Conservation (phyloP, 2,797 vertebrate species). For the Pachyuromys duprasi region DNA sequence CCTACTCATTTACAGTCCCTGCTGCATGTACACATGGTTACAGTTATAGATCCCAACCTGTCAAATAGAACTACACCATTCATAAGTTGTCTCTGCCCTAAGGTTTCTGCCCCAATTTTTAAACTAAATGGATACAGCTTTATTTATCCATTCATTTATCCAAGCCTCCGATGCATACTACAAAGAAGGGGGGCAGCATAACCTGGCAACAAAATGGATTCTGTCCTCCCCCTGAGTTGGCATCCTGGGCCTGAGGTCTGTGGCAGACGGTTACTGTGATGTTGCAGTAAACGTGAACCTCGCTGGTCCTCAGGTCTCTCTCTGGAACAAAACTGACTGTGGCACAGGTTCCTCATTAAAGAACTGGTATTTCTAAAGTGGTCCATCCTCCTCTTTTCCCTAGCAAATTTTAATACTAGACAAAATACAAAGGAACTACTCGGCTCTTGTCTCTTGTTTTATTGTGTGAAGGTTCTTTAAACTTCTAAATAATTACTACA, state of each 20-base stretch:
- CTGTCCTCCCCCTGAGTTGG: neutral
- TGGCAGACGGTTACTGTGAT: conserved; percentile 21
- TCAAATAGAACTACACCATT: neutral
- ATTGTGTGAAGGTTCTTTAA: conserved; percentile 30
- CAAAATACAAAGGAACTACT: neutral
- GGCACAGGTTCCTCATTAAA: neutral
- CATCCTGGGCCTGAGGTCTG: neutral
- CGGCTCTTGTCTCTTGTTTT: neutral
- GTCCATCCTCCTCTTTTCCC: neutral
- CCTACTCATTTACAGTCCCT: neutral
- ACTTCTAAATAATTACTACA: conserved; percentile 17
- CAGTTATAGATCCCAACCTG: conserved; percentile 41
- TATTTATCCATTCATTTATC: no score
- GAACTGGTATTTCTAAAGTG: neutral
- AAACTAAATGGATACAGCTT: conserved; percentile 42
- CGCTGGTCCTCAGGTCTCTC: conserved; percentile 31
- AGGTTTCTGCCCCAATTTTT: conserved; percentile 36
- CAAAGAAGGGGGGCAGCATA: neutral
- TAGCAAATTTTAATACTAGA: neutral
- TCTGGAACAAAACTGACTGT: neutral
- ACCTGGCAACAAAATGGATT: conserved; percentile 8
- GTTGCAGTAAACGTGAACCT: neutral
- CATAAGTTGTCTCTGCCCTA: neutral
- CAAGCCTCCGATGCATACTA: neutral
- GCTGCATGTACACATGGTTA: neutral